These are phyloP conservation scores for Synanthedon myopaeformis DNA, from an alignment of 2,888 invertebrate species.

Conservation along the genomic window DNA sequence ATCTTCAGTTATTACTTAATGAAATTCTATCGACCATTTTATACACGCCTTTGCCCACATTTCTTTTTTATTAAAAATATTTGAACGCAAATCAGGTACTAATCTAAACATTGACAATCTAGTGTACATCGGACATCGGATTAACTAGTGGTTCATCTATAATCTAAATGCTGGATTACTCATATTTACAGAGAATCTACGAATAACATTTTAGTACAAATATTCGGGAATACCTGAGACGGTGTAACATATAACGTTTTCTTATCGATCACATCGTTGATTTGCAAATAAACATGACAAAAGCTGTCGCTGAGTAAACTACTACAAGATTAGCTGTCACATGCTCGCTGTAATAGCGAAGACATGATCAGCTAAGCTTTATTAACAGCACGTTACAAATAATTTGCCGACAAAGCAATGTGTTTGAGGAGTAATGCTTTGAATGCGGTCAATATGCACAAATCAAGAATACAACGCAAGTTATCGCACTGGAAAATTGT, in stretches of 20 bases:
- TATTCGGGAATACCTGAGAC: not conserved
- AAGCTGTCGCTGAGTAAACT: slow-evolving; percentile 40
- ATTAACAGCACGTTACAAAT: slow-evolving; percentile 27
- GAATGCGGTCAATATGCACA: slow-evolving; percentile 56
- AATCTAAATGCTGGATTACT: slow-evolving; percentile 8
- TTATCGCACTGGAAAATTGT: slow-evolving; percentile 51
- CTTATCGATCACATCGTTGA: slow-evolving; percentile 9
- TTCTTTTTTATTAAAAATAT: too few species aligned
- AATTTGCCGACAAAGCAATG: slow-evolving; percentile 59
- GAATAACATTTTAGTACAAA: not conserved
- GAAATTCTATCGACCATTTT: too few species aligned
- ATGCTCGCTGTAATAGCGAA: slow-evolving; percentile 8
- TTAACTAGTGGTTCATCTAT: slow-evolving; percentile 20
- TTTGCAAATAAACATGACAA: slow-evolving; percentile 53
- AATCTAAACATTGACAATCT: not conserved
- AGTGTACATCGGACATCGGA: slow-evolving; percentile 3
- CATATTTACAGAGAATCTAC: not conserved
- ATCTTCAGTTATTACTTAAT: too few species aligned
- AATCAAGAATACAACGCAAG: slow-evolving; percentile 55
- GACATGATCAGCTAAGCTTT: slow-evolving; percentile 53
- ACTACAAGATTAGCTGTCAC: slow-evolving; percentile 52
- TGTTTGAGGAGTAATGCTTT: slow-evolving; percentile 52
- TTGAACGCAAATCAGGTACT: not conserved
- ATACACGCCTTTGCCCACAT: too few species aligned
- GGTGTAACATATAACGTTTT: not conserved